Conservation (phyloP, 2,797 vertebrate genomes). For the Poecilia velifera region DNA sequence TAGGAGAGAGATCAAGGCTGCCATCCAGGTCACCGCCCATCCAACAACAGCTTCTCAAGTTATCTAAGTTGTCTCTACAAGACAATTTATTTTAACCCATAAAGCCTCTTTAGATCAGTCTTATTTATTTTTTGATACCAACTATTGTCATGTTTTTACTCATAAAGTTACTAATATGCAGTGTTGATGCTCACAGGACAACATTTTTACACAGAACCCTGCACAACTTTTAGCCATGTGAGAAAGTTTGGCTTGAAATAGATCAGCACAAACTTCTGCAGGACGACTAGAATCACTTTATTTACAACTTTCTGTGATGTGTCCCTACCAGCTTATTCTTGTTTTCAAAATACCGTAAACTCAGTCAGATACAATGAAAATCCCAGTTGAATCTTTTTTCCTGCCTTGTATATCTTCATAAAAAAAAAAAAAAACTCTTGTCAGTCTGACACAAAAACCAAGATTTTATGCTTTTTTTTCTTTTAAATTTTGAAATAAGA, state of each 20-base stretch:
- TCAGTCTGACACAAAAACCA: too few relatives aligned
- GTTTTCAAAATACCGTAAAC: neutral
- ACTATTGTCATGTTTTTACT: conserved; percentile 50
- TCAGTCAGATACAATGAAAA: neutral
- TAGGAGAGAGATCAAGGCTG: conserved; percentile 32
- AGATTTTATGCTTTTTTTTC: too few relatives aligned
- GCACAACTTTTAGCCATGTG: neutral
- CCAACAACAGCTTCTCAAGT: conserved; percentile 61
- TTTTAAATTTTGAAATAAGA: too few relatives aligned
- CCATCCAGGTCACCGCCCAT: conserved; percentile 54
- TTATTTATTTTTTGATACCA: conserved; percentile 65
- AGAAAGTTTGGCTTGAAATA: neutral
- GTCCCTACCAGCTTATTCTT: neutral
- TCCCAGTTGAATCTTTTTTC: neutral
- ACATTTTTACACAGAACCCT: neutral
- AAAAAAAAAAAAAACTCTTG: too few relatives aligned
- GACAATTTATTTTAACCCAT: conserved; percentile 49
- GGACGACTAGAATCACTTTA: neutral
- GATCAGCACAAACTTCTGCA: neutral
- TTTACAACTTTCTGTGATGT: neutral
- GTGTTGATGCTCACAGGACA: neutral
- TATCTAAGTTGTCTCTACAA: conserved; percentile 39
- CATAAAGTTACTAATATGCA: conserved; percentile 43
- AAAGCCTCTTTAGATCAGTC: conserved; percentile 66
- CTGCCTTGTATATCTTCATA: neutral